Evolutionary conservation across 1,140 invertebrate genomes (phyloP).

Genomic region (Elysia chlorotica): DNA sequence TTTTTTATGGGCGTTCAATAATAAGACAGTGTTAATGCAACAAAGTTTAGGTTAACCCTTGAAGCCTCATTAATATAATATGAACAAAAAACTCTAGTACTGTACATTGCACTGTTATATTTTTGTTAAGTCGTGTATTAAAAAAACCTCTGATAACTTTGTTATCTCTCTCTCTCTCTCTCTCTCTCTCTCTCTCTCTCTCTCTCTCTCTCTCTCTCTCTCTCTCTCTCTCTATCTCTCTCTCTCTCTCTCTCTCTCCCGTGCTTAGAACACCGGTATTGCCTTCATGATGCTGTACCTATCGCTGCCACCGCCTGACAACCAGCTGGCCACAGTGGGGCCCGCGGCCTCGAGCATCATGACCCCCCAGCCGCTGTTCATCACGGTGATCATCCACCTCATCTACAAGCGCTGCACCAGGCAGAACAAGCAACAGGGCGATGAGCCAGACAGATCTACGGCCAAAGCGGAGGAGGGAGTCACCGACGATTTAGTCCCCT

Average conservation of each 20-base stretch:
- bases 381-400: slow-evolving; percentile 33
- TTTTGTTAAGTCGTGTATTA: not conserved
- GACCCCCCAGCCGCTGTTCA: slow-evolving; percentile 85
- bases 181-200: not conserved
- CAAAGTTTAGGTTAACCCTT: too few species aligned
- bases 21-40: too few species aligned
- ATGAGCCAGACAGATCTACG: too few species aligned
- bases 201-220: not conserved
- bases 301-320: slow-evolving; percentile 62
- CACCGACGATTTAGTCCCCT: too few species aligned
- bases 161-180: too few species aligned
- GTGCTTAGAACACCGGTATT: slow-evolving; percentile 64
- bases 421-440: not conserved
- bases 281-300: slow-evolving; percentile 63
- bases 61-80: too few species aligned
- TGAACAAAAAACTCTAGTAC: not conserved
- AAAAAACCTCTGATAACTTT: too few species aligned
- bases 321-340: slow-evolving; percentile 60
- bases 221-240: too few species aligned
- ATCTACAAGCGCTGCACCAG: slow-evolving; percentile 33
- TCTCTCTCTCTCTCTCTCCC: too few species aligned
- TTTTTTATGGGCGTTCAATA: too few species aligned
- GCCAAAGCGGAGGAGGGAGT: too few species aligned
- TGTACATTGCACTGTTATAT: not conserved
- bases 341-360: slow-evolving; percentile 78